A percentile compares a stretch with the other conserved stretches of the same genome.
These are phyloP conservation scores for Larimichthys crocea DNA, from an alignment of 2,113 vertebrate genomes.

Conservation along the genomic window DNA sequence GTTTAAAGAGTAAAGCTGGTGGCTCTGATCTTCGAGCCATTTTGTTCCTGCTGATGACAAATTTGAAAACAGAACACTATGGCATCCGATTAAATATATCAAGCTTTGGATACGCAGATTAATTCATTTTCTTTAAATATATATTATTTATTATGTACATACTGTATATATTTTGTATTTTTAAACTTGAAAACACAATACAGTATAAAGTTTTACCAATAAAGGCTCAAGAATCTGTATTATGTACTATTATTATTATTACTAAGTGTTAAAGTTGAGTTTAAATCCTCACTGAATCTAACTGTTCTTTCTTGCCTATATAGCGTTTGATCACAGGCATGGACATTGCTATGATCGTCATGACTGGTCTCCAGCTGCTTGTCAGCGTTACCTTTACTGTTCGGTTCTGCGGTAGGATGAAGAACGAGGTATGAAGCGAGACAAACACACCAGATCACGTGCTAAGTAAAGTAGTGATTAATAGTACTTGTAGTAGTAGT, in stretches of 20 bases:
- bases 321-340: conserved; percentile 59
- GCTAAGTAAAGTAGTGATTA: too few species aligned
- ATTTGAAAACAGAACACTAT: background rate
- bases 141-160: too few species aligned
- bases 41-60: too few species aligned
- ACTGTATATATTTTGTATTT: too few species aligned
- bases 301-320: background rate
- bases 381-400: conserved; percentile 54
- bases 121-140: too few species aligned
- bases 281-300: too few species aligned
- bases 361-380: conserved; percentile 66
- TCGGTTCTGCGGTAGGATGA: background rate
- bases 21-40: too few species aligned
- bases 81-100: background rate
- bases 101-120: background rate
- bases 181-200: background rate
- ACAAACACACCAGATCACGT: background rate
- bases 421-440: conserved; percentile 25
- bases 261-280: background rate
- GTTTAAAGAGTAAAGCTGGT: background rate
- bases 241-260: too few species aligned
- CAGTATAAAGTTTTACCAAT: background rate
- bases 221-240: too few species aligned
- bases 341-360: conserved; percentile 61
- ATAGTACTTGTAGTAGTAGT: too few species aligned